Evolutionary conservation across 2,113 vertebrate species (phyloP).

Genomic region (Semicossyphus pulcher): DNA sequence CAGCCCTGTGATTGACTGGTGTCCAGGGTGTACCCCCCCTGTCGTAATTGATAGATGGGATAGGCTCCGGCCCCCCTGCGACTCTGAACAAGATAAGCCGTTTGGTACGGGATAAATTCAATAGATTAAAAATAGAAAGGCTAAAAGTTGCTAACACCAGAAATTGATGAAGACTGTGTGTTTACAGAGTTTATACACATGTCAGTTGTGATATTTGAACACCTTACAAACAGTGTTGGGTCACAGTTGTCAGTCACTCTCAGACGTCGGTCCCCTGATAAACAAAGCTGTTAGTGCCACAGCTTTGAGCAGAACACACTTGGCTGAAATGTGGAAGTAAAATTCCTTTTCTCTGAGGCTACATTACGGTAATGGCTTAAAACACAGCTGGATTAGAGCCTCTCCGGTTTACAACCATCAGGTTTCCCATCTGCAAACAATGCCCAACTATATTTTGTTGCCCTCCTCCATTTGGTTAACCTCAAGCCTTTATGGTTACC

Average conservation of each 20-base stretch:
- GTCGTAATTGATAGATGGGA: no score
- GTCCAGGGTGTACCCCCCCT: no score
- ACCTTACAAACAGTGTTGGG: slow-evolving; percentile 12
- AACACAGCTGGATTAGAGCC: slow-evolving; percentile 75
- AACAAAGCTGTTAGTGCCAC: slow-evolving; percentile 41
- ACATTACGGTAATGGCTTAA: slow-evolving; percentile 60
- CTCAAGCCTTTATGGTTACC: slow-evolving; percentile 77
- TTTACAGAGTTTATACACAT: slow-evolving; percentile 20
- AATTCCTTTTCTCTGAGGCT: slow-evolving; percentile 74
- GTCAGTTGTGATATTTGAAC: slow-evolving; percentile 16
- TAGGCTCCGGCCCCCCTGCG: no score
- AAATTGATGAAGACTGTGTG: slow-evolving; percentile 3
- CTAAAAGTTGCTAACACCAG: neutral
- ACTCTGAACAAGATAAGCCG: no score
- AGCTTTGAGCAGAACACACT: slow-evolving; percentile 41
- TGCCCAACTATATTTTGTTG: slow-evolving; percentile 71
- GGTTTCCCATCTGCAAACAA: slow-evolving; percentile 77
- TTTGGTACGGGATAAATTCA: no score
- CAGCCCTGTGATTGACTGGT: no score
- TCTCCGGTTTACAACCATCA: slow-evolving; percentile 74
- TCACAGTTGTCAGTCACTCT: slow-evolving; percentile 19
- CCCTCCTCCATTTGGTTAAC: slow-evolving; percentile 78
- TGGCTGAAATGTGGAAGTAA: slow-evolving; percentile 52
- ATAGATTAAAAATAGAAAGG: neutral
- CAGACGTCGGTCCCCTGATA: slow-evolving; percentile 6